Conservation (phyloP, 1,140 invertebrate genomes). For the Macrotrachela quadricornifera region DNA sequence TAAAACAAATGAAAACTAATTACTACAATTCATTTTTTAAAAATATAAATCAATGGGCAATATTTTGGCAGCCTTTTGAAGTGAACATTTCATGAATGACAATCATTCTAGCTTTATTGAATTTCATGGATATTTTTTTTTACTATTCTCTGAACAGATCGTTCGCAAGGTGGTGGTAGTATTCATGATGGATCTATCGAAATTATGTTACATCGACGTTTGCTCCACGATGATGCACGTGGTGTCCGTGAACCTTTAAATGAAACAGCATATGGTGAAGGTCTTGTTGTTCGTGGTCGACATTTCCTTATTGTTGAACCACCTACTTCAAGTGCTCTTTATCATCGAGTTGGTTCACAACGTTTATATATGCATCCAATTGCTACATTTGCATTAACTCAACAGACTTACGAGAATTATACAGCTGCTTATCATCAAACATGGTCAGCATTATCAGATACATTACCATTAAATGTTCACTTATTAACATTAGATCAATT, state of each 20-base stretch:
- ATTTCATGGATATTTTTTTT: too few relatives aligned
- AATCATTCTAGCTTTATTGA: too few relatives aligned
- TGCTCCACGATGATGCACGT: constrained; percentile 66
- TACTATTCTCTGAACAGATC: constrained; percentile 38
- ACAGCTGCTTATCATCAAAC: too few relatives aligned
- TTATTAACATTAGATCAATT: constrained; percentile 61
- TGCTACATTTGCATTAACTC: constrained; percentile 22
- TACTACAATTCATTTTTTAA: too few relatives aligned
- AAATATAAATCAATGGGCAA: too few relatives aligned
- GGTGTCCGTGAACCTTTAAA: constrained; percentile 77
- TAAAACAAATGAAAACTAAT: too few relatives aligned
- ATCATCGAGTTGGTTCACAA: constrained; percentile 30
- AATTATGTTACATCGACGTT: constrained; percentile 53
- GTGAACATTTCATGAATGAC: too few relatives aligned
- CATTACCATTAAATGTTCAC: constrained; percentile 53
- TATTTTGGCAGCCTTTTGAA: too few relatives aligned
- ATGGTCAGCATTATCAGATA: constrained; percentile 20
- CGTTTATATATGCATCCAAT: constrained; percentile 29
- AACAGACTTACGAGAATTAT: not conserved
- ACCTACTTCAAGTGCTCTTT: constrained; percentile 20
- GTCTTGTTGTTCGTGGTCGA: constrained; percentile 56
- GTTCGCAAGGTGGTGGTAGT: constrained; percentile 63
- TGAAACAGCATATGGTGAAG: constrained; percentile 47
- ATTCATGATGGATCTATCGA: constrained; percentile 43
- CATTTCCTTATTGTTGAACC: constrained; percentile 22